Conservation (phyloP, 53 echinoderm and acorn worm genomes). For the Echinometra lucunter region DNA sequence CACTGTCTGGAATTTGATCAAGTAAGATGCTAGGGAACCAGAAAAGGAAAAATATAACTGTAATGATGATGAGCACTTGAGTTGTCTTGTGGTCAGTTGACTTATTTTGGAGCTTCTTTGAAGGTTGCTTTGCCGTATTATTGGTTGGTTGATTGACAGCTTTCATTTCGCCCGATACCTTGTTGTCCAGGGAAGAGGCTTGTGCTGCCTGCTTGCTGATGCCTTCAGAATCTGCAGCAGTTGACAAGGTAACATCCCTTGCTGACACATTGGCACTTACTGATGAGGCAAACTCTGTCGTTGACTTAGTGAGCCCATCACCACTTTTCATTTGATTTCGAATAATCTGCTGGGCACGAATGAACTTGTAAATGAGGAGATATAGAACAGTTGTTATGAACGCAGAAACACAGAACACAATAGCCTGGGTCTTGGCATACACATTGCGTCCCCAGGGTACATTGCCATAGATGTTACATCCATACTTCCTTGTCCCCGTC, state of each 20-base stretch:
- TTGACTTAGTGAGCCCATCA: not conserved
- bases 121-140: not conserved
- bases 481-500: not conserved
- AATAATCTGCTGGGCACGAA: constrained; percentile 39
- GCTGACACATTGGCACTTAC: not conserved
- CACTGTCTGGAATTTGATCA: not conserved
- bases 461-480: constrained; percentile 35
- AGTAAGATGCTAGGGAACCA: constrained; percentile 37
- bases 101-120: not conserved
- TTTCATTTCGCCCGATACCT: not conserved
- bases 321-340: constrained; percentile 27
- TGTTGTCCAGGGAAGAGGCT: not conserved
- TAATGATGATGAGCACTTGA: constrained; percentile 51
- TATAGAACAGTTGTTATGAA: constrained; percentile 13
- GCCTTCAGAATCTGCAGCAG: not conserved
- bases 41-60: constrained; percentile 32
- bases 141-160: not conserved
- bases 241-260: not conserved
- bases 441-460: constrained; percentile 1
- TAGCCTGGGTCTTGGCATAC: constrained; percentile 15
- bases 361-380: constrained; percentile 33
- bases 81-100: constrained; percentile 45
- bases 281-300: not conserved
- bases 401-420: constrained; percentile 22
- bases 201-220: not conserved